Evolutionary conservation across 2,797 vertebrate genomes (phyloP), one percentile per base, ranked within the genome.

Genomic region (Pterois miles): DNA sequence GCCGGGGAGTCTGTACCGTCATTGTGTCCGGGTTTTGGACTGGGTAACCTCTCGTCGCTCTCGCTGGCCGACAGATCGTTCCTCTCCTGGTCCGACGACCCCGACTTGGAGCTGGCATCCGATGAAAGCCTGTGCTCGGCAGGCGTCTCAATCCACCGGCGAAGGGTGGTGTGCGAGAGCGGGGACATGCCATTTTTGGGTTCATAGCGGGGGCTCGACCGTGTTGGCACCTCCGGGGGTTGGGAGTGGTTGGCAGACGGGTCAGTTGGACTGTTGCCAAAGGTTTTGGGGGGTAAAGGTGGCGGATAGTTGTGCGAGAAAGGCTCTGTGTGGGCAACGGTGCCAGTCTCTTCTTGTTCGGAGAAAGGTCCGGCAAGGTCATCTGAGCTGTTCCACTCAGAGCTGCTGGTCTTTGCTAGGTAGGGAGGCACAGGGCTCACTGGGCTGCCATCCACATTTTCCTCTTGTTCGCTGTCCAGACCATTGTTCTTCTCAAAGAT

Each of bases 201-300:
- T 76, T 88, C 83, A 2, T 40, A 64, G 53, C 71, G 86, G 36
- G 86, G 84, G 73, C 71, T 86, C 1, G 22, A 76, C 25, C 71
- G 77, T 1, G 78, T 56, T 6, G 88, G 83, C 65, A 76, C 64
- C 70, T 95, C 95, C 80, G 9, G 48, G 0, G 76, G 72, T 31
- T 78, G 93, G 5, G 63, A 13, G 31, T 82, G 86, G 25, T 81
- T 48, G 34, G 78, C 64, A 0, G 58, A 76, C n/a, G 75, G 91
- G 52, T 92, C 85, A 7, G 76, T 33, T 46, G 76, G 20, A 80
- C 81, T 86, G 68, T 71, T 58, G 79, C 71, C 46, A 0, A 95
- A 93, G 69, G 94, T 96, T 93, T 98, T 99, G 0, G 96, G 96
- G 2, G 97, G 96, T 83, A 98, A 67, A 62, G 96, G 95, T 65